Conservation (phyloP, 1,140 invertebrate genomes). For the Polypedilum pembai region DNA sequence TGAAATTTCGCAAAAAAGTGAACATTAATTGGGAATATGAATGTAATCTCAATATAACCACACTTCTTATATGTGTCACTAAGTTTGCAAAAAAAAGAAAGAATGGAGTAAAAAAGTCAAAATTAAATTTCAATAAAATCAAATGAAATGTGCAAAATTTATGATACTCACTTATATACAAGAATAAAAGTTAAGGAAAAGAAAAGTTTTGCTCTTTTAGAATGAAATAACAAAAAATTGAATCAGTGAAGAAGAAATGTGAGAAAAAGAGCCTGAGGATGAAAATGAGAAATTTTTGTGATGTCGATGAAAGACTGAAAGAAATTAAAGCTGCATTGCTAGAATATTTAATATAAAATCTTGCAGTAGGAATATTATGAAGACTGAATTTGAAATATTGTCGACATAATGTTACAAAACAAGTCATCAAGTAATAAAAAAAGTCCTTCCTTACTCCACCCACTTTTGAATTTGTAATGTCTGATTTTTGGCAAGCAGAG, state of each 20-base stretch:
- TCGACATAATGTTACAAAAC: neutral
- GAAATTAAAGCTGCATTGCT: no score
- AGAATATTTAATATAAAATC: no score
- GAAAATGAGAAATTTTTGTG: no score
- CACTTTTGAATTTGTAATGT: no score
- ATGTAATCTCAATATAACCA: neutral
- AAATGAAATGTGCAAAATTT: conserved; percentile 28
- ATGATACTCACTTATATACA: neutral
- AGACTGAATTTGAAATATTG: neutral
- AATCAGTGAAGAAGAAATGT: no score
- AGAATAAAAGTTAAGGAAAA: neutral
- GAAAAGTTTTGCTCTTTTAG: neutral
- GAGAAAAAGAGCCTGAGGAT: no score
- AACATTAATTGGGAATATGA: neutral
- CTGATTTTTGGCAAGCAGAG: no score
- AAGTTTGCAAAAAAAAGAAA: neutral
- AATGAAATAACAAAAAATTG: no score
- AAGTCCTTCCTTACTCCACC: no score
- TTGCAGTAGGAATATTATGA: neutral
- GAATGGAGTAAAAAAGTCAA: conserved; percentile 1
- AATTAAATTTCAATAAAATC: conserved; percentile 20
- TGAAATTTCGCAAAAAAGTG: neutral
- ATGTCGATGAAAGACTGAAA: no score
- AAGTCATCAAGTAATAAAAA: neutral
- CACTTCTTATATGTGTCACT: neutral